These are phyloP conservation scores for Dendropsophus ebraccatus DNA, from an alignment of 2,113 vertebrate species.

Conservation along the genomic window DNA sequence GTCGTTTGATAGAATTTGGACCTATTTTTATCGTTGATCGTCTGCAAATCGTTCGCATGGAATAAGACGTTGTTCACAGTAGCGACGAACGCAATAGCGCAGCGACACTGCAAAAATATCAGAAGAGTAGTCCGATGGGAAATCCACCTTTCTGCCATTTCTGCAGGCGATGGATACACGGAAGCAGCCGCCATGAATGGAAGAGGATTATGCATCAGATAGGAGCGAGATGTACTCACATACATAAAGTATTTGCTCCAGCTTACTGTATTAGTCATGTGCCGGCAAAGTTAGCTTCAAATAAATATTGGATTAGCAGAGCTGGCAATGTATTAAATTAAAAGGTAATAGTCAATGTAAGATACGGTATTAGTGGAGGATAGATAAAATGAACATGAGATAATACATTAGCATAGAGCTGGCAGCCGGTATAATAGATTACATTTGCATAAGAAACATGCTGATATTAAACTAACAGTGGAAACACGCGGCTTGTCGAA, in stretches of 20 bases:
- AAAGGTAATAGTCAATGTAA: constrained; percentile 39
- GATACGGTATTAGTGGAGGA: constrained; percentile 28
- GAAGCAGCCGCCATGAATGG: neutral
- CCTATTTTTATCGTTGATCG: too few relatives aligned
- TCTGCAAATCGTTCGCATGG: too few relatives aligned
- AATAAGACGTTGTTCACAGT: too few relatives aligned
- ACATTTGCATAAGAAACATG: constrained; percentile 41
- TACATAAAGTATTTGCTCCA: constrained; percentile 2
- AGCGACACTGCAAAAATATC: too few relatives aligned
- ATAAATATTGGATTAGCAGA: constrained; percentile 51
- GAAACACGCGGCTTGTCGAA: neutral
- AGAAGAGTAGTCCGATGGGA: neutral
- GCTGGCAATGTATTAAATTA: constrained; percentile 29
- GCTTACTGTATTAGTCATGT: neutral
- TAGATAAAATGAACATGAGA: constrained; percentile 35
- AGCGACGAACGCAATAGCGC: too few relatives aligned
- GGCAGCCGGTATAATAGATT: constrained; percentile 32
- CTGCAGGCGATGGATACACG: neutral
- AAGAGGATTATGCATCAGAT: neutral
- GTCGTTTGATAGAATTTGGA: too few relatives aligned
- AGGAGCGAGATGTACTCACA: neutral
- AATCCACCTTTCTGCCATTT: neutral
- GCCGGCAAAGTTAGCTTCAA: constrained; percentile 23
- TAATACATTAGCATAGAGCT: constrained; percentile 43
- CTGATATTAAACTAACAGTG: constrained; percentile 42